Evolutionary conservation across 1,140 invertebrate genomes (phyloP).

Genomic region (Leptoteleia sp.): DNA sequence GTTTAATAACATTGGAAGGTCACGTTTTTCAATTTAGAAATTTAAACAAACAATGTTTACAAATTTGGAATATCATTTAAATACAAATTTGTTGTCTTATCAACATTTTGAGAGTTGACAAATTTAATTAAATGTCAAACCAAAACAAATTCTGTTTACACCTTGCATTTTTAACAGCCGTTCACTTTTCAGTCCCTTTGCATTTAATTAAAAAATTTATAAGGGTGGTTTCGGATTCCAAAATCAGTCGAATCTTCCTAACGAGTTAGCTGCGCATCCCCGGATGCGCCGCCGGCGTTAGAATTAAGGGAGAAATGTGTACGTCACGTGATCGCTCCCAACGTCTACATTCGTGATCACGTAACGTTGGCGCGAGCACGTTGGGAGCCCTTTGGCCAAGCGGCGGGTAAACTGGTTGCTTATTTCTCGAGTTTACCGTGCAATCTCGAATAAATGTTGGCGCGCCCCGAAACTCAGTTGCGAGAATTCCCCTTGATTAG

Average conservation of each 20-base stretch:
- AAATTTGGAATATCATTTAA: too few relatives aligned
- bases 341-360: conserved; percentile 58
- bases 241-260: conserved; percentile 53
- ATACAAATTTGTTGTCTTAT: too few relatives aligned
- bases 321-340: conserved; percentile 42
- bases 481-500: conserved; percentile 53
- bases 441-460: conserved; percentile 70
- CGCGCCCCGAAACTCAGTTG: conserved; percentile 34
- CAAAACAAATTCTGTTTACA: too few relatives aligned
- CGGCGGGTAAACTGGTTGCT: conserved; percentile 42
- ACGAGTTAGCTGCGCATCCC: conserved; percentile 30
- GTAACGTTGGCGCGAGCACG: conserved; percentile 51
- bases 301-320: conserved; percentile 55
- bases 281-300: conserved; percentile 38
- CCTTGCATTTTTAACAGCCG: too few relatives aligned
- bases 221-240: too few relatives aligned
- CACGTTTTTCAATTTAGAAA: too few relatives aligned
- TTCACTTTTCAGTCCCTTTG: too few relatives aligned
- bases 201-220: too few relatives aligned
- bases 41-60: too few relatives aligned
- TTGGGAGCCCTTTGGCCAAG: conserved; percentile 41
- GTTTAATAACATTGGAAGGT: too few relatives aligned
- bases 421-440: conserved; percentile 73
- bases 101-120: too few relatives aligned
- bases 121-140: too few relatives aligned